phyloP scores from a whole-genome alignment of 2,113 vertebrate species.

The Machaerirhynchus nigripectus region DNA sequence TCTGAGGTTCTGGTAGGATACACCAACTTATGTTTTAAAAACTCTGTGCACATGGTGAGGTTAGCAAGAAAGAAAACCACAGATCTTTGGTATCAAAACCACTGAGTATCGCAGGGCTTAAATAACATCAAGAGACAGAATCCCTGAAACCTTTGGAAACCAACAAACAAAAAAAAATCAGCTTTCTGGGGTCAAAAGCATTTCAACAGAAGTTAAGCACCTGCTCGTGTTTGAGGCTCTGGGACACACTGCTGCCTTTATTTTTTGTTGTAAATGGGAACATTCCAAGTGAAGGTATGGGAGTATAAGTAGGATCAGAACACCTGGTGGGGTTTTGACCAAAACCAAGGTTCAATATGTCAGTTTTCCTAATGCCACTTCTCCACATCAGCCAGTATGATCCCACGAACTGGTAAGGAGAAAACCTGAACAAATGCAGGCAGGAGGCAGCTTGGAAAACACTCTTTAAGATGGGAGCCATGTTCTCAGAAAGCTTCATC shows the following conservation, averaged over 20 bases:
- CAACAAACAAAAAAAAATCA: not conserved
- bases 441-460: not conserved
- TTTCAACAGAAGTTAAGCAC: not conserved
- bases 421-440: not conserved
- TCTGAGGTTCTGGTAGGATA: not conserved
- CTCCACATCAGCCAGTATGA: not conserved
- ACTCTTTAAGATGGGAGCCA: not conserved
- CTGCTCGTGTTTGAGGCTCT: fast-evolving
- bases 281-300: not conserved
- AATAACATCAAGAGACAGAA: not conserved
- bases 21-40: not conserved
- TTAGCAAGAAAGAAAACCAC: not conserved
- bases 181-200: not conserved
- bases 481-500: not conserved
- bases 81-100: not conserved
- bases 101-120: not conserved
- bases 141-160: not conserved
- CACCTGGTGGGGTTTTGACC: not conserved
- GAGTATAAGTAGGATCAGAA: not conserved
- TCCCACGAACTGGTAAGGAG: not conserved
- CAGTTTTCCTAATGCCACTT: not conserved
- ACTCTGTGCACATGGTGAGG: no score
- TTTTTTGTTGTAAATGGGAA: not conserved
- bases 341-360: not conserved
- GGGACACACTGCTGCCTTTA: not conserved